A percentile compares a stretch with the other conserved stretches of the same genome.
Evolutionary conservation across 35 echinoderm and acorn worm species (phyloP).

Genomic region (Holothuria glaberrima): DNA sequence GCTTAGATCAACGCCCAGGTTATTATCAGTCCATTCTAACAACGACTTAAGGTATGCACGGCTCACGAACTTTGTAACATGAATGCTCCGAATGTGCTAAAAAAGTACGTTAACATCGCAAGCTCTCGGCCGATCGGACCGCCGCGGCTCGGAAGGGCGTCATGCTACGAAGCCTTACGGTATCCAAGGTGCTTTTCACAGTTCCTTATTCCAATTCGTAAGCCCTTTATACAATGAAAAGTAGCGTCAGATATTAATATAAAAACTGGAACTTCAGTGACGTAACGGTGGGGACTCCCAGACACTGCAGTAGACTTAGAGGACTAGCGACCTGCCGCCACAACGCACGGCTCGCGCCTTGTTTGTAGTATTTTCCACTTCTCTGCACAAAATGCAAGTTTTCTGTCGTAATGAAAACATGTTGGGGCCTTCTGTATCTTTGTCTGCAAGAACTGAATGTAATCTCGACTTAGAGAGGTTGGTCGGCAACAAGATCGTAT

Average conservation of each 20-base stretch:
- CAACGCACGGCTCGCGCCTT: constrained; percentile 35
- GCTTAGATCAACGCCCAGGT: too few relatives aligned
- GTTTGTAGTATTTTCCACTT: constrained; percentile 54
- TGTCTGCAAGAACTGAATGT: constrained; percentile 54
- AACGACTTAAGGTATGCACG: too few relatives aligned
- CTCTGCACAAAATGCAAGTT: constrained; percentile 52
- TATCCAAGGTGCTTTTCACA: neutral
- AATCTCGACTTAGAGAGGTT: constrained; percentile 42
- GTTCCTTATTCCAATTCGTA: neutral
- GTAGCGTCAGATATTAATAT: neutral
- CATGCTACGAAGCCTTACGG: neutral
- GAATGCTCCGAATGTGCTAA: neutral
- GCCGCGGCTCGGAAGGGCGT: neutral
- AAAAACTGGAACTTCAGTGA: neutral
- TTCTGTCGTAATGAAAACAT: constrained; percentile 60
- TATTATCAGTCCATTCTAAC: too few relatives aligned
- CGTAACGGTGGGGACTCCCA: constrained; percentile 30
- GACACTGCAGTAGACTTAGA: neutral
- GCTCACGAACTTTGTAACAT: neutral
- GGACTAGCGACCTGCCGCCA: constrained; percentile 36
- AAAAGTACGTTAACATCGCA: constrained; percentile 25
- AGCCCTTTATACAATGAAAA: constrained; percentile 11
- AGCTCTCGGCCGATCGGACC: neutral
- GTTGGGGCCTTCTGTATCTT: constrained; percentile 55
- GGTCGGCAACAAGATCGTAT: constrained; percentile 54